These are phyloP conservation scores for Petrocephalus microphthalmus DNA, from an alignment of 2,113 vertebrate species.

Conservation along the genomic window DNA sequence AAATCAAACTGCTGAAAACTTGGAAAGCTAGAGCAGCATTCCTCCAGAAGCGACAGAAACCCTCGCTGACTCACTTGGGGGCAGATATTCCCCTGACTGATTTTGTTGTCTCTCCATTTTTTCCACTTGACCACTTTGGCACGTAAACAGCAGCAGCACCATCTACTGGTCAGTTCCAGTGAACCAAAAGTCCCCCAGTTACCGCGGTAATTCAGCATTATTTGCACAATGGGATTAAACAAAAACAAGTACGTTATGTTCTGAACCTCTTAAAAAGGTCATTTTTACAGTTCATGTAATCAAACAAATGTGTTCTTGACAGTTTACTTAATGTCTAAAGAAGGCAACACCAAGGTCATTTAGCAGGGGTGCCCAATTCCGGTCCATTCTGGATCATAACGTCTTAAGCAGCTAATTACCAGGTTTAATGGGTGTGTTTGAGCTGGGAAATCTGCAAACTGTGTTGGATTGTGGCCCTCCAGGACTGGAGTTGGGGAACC, in stretches of 20 bases:
- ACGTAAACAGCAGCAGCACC: conserved; percentile 10
- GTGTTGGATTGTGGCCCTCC: neutral
- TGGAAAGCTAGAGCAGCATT: conserved; percentile 1
- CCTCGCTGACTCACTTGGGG: neutral
- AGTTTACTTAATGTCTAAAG: neutral
- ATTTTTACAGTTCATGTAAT: neutral
- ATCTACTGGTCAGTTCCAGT: neutral
- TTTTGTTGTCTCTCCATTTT: neutral
- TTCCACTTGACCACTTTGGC: neutral
- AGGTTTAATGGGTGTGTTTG: neutral
- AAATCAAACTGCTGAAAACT: neutral
- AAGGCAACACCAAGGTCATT: neutral
- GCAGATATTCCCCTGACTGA: neutral
- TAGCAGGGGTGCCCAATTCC: neutral
- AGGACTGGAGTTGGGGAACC: neutral
- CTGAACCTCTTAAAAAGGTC: neutral
- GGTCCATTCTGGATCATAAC: neutral
- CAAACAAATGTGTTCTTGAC: neutral
- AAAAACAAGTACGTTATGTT: neutral
- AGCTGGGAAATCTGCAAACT: neutral
- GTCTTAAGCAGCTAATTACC: neutral
- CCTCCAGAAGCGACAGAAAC: neutral
- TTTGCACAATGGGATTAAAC: neutral
- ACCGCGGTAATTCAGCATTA: neutral
- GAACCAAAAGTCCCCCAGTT: neutral